Evolutionary conservation across 2,113 vertebrate genomes (phyloP).

Genomic region (Neomonachus schauinslandi): DNA sequence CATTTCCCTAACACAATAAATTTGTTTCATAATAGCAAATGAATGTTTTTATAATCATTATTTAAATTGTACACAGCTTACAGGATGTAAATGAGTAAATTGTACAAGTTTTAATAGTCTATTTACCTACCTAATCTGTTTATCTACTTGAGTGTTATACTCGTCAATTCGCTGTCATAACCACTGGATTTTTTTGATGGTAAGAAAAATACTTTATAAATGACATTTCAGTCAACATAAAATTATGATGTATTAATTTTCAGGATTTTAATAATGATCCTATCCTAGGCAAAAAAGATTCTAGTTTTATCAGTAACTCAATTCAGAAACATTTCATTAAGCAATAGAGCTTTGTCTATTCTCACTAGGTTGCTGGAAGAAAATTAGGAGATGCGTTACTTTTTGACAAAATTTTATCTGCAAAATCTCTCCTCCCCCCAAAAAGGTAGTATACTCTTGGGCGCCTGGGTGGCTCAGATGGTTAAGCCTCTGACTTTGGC

Average conservation of each 20-base stretch:
- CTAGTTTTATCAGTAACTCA: not conserved
- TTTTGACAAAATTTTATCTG: not conserved
- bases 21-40: not conserved
- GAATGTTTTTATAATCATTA: not conserved
- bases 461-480: too few relatives aligned
- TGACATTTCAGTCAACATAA: constrained; percentile 4
- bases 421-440: not conserved
- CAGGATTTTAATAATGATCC: not conserved
- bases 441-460: not conserved
- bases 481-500: too few relatives aligned
- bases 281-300: not conserved
- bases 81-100: not conserved
- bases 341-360: not conserved
- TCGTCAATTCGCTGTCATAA: not conserved
- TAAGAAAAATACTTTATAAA: not conserved
- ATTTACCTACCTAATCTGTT: not conserved
- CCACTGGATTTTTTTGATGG: not conserved
- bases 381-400: not conserved
- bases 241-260: not conserved
- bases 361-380: not conserved
- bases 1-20: not conserved
- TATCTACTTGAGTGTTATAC: not conserved
- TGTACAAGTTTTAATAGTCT: not conserved
- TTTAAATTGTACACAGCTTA: not conserved
- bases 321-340: not conserved